Percentiles rank a stretch among this genome's conserved stretches.
Evolutionary conservation across 2,888 invertebrate species (phyloP).

Genomic region (Ypsolopha scabrella): DNA sequence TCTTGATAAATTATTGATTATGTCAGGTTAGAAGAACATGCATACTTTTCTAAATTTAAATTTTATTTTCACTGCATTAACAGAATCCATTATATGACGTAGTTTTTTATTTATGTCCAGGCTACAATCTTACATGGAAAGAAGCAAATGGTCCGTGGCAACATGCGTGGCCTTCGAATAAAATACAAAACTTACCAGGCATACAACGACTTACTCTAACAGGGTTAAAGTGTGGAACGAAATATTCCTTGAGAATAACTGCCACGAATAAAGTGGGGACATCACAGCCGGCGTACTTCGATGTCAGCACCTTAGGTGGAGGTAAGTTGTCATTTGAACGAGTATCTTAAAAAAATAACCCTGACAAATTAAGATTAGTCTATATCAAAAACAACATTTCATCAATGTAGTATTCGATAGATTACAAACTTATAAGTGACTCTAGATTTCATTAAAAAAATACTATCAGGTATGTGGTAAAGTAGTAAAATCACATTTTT

Average conservation of each 20-base stretch:
- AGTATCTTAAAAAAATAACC: no score
- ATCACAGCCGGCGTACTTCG: conserved; percentile 76
- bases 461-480: no score
- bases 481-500: no score
- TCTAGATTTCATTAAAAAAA: no score
- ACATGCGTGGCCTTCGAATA: conserved; percentile 74
- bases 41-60: no score
- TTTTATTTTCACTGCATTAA: no score
- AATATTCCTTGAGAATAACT: conserved; percentile 83
- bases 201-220: conserved; percentile 74
- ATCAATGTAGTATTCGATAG: no score
- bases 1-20: no score
- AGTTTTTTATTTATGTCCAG: conserved; percentile 23
- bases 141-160: conserved; percentile 60
- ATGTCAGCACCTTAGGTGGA: conserved; percentile 72
- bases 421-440: no score
- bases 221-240: conserved; percentile 85
- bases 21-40: no score
- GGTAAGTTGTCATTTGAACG: conserved; percentile 35
- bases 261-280: conserved; percentile 87
- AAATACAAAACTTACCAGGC: conserved; percentile 64
- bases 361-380: no score
- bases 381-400: background rate
- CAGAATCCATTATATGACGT: no score
- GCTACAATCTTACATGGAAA: conserved; percentile 64